Base-by-base conservation (phyloP, 2,797 vertebrate species). In the Tokudaia muenninki region DNA sequence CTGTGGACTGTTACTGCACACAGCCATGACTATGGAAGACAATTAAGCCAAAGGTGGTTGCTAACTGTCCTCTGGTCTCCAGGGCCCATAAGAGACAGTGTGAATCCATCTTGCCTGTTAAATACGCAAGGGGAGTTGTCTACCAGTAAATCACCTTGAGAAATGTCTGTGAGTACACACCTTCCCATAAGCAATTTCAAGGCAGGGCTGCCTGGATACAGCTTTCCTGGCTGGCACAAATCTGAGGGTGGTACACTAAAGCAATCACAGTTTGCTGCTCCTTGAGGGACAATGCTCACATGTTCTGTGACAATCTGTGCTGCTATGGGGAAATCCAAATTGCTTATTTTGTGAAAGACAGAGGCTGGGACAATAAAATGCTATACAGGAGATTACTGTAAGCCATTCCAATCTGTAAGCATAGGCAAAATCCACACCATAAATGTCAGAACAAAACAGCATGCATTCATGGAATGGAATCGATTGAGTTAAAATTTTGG, bases 301-400 rank as follows among this genome's bases (percentile, higher is more conserved):
- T 34, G 34, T 37, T 67, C 78, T 74, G 0, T 50, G 37, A 34
- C 61, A 81, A 70, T 37, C 63, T 55, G 5, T 37, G 47, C 65
- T 94, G 55, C 34, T 80, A 1, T 44, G 6, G 31, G 83, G 50
- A 57, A 12, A 94, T 34, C 94, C 29, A 74, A 3, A 63, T 2
- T 26, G 29, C 82, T 94, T 87, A 57, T 77, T 89, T 93, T 37
- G 26, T 78, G 79, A 72, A 59, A 80, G 94, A 83, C 50, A 87
- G 57, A 84, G 29, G 0, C 74, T 52, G 34, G 84, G 72, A 88
- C 17, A 88, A 92, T 13, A 93, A 92, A 95, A 65, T 47, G 13
- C 80, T 37, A 83, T n/a, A 34, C 17, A 31, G 9, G 44, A 47
- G 50, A 44, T 91, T 72, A 83, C 47, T 87, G 82, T n/a, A 74